Evolutionary conservation across 2,797 vertebrate genomes (phyloP).

Genomic region (Alauda arvensis): DNA sequence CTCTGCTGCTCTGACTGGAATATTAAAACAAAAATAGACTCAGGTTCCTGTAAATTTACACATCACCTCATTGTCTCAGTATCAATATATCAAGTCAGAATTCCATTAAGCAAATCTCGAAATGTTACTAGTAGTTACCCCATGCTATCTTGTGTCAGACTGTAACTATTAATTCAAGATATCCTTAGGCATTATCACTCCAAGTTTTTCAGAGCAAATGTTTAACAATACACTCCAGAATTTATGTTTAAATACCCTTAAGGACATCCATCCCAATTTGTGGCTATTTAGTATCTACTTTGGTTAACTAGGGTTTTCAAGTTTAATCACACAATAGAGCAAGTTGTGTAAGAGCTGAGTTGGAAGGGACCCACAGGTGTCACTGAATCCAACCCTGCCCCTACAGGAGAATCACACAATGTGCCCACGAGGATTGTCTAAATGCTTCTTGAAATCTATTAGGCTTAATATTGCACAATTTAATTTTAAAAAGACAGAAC

Average conservation of each 20-base stretch:
- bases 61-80: not conserved
- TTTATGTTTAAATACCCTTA: not conserved
- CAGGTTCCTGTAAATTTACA: not conserved
- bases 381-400: not conserved
- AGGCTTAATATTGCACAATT: not conserved
- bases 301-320: not conserved
- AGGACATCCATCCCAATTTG: not conserved
- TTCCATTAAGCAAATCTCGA: not conserved
- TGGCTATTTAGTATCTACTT: not conserved
- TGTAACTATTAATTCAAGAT: not conserved
- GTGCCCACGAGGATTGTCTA: not conserved
- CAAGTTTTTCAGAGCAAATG: not conserved
- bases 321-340: not conserved
- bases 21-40: conserved; percentile 2
- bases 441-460: not conserved
- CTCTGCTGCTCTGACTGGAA: conserved; percentile 85
- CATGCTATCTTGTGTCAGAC: not conserved
- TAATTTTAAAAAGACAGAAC: not conserved
- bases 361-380: not conserved
- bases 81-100: not conserved
- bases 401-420: not conserved
- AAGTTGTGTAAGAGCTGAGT: no score
- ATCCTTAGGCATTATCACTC: not conserved
- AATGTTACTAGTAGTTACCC: not conserved
- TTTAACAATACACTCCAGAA: not conserved